Evolutionary conservation across 2,888 invertebrate genomes (phyloP).

Genomic region (Therioaphis trifolii): DNA sequence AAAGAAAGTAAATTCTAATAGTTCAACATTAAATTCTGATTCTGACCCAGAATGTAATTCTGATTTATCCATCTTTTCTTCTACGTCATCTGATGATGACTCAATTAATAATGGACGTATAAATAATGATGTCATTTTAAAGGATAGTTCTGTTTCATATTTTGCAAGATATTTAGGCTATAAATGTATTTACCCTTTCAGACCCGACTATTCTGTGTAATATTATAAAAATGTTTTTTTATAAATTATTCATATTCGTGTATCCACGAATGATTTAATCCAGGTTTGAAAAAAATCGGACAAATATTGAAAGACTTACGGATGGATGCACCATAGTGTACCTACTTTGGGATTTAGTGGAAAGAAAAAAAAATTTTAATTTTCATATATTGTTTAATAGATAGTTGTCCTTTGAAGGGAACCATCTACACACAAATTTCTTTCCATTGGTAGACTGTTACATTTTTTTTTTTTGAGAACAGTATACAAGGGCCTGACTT

Average conservation of each 20-base stretch:
- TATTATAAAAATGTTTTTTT: background rate
- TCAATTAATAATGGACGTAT: too few species aligned
- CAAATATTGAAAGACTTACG: constrained; percentile 31
- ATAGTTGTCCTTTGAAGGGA: background rate
- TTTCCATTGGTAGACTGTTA: background rate
- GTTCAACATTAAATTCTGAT: too few species aligned
- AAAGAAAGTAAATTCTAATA: too few species aligned
- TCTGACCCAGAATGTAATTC: too few species aligned
- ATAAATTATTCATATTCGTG: background rate
- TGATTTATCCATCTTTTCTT: too few species aligned
- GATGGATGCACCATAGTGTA: constrained; percentile 20
- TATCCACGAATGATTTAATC: background rate
- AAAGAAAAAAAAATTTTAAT: background rate
- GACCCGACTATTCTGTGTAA: background rate
- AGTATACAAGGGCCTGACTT: constrained; percentile 22
- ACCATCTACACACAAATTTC: background rate
- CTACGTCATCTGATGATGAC: too few species aligned
- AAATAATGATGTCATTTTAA: too few species aligned
- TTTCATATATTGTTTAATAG: constrained; percentile 24
- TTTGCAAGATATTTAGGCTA: too few species aligned
- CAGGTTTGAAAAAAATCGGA: constrained; percentile 6
- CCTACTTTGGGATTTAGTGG: constrained; percentile 7
- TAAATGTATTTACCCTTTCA: too few species aligned
- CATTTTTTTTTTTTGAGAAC: constrained; percentile 13
- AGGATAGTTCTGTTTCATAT: too few species aligned